These are phyloP conservation scores for Sminthurinus signatus DNA, from an alignment of 1,140 invertebrate species.

Conservation along the genomic window DNA sequence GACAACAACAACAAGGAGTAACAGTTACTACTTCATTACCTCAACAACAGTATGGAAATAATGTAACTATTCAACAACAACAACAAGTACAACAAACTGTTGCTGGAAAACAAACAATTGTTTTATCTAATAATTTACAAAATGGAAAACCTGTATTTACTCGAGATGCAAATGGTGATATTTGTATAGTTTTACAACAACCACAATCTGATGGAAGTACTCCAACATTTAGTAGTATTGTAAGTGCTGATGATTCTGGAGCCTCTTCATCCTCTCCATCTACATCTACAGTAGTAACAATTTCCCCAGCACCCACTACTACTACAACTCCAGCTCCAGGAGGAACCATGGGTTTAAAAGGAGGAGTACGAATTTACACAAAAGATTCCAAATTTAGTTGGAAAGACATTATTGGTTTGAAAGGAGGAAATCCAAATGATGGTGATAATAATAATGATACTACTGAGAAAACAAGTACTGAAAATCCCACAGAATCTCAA, in stretches of 20 bases:
- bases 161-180: constrained; percentile 10
- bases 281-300: too few species aligned
- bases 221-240: constrained; percentile 1
- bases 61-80: background rate
- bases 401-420: background rate
- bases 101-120: background rate
- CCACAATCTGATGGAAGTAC: constrained; percentile 47
- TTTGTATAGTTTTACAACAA: constrained; percentile 51
- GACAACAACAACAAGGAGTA: constrained; percentile 42
- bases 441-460: background rate
- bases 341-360: constrained; percentile 22
- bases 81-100: background rate
- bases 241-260: constrained; percentile 3
- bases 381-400: constrained; percentile 4
- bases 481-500: background rate
- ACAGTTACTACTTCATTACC: too few species aligned
- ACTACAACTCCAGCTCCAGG: too few species aligned
- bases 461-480: background rate
- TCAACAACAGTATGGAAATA: background rate
- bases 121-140: constrained; percentile 1
- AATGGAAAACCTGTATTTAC: constrained; percentile 10
- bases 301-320: background rate
- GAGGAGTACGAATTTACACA: background rate
- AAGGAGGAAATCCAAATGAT: constrained; percentile 6
- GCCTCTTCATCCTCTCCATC: too few species aligned